A percentile compares a stretch with the other conserved stretches of the same genome.
Evolutionary conservation across 2,888 invertebrate species (phyloP).

Genomic region (Cryptops parisi): DNA sequence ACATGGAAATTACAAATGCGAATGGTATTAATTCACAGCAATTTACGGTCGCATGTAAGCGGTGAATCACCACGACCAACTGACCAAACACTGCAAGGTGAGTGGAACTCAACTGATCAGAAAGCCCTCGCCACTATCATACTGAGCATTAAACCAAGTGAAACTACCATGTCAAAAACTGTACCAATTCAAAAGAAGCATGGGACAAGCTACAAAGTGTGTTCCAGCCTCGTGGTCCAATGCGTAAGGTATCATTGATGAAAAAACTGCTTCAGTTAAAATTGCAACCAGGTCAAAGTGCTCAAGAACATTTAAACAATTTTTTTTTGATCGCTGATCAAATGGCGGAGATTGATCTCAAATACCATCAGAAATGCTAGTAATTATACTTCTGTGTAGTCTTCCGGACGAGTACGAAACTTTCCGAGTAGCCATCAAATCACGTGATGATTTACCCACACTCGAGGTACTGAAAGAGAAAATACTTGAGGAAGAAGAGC

Average conservation of each 20-base stretch:
- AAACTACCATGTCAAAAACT: not conserved
- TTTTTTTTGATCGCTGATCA: not conserved
- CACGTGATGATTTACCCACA: not conserved
- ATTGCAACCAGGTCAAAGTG: not conserved
- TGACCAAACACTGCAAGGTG: not conserved
- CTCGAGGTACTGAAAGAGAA: not conserved
- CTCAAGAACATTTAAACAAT: not conserved
- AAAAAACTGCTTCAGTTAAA: not conserved
- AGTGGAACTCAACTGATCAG: not conserved
- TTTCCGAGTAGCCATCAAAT: not conserved
- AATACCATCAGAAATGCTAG: not conserved
- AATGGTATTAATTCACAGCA: not conserved
- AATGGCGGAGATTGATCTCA: not conserved
- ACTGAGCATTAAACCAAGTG: not conserved
- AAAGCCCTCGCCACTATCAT: not conserved
- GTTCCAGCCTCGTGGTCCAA: not conserved
- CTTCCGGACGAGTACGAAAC: not conserved
- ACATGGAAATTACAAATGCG: not conserved
- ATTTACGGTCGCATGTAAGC: not conserved
- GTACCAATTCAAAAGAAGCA: not conserved
- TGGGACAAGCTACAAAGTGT: not conserved
- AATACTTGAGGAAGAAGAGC: too few relatives aligned
- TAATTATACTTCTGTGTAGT: not conserved
- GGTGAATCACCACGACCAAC: not conserved
- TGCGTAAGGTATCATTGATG: not conserved